A percentile compares a stretch with the other conserved stretches of the same genome.
Conservation (phyloP, 2,797 vertebrate genomes). For the Neostethus bicornis region DNA sequence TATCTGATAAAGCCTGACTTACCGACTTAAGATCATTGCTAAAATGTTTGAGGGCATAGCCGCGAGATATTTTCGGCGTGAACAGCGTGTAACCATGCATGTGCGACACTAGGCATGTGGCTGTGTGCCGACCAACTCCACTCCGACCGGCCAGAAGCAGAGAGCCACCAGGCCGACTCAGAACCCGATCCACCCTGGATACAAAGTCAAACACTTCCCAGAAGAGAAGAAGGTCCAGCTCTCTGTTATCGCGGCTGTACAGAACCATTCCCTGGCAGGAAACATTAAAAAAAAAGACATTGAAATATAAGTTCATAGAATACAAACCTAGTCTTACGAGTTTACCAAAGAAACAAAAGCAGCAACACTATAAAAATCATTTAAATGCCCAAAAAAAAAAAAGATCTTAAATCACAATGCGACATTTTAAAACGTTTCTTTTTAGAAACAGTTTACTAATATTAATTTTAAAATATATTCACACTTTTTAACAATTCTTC, state of each 20-base stretch:
- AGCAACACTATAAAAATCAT: background rate
- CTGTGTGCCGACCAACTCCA: constrained; percentile 91
- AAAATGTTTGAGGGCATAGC: constrained; percentile 92
- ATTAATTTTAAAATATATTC: too few species aligned
- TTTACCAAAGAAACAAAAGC: background rate
- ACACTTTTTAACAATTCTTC: too few species aligned
- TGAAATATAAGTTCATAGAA: constrained; percentile 26
- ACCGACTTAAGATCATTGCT: constrained; percentile 92
- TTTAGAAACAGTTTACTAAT: constrained; percentile 1
- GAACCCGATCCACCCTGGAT: constrained; percentile 89
- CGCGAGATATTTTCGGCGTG: constrained; percentile 91
- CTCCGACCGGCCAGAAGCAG: constrained; percentile 92
- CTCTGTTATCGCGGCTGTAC: constrained; percentile 91
- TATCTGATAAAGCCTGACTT: constrained; percentile 52
- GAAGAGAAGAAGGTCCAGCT: constrained; percentile 91
- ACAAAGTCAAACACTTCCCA: constrained; percentile 92
- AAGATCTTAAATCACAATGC: background rate
- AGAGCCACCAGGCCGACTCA: constrained; percentile 92
- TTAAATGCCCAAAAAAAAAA: background rate
- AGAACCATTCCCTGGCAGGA: constrained; percentile 86
- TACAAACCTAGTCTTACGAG: constrained; percentile 1
- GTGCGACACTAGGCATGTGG: constrained; percentile 89
- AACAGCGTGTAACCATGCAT: constrained; percentile 90
- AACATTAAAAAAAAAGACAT: background rate
- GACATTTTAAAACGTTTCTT: background rate